Percentiles rank a stretch among this genome's conserved stretches.
These are phyloP conservation scores for Heliconius hermathena DNA, from an alignment of 1,140 invertebrate species.

Conservation along the genomic window DNA sequence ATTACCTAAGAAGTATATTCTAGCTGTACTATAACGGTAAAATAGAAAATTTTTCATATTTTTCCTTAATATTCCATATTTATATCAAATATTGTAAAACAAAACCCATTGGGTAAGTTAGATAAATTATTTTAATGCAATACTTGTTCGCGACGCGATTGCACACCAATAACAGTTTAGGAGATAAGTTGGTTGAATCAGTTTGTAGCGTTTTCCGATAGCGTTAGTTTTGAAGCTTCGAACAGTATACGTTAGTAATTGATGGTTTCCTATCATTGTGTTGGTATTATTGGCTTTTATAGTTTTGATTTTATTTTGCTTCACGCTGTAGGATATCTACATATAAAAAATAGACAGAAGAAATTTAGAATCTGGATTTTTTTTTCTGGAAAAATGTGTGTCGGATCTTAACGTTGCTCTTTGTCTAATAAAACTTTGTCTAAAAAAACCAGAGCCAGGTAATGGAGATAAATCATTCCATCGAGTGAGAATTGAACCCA, in stretches of 20 bases:
- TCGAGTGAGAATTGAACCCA: too few species aligned
- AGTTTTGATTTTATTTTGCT: background rate
- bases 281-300: background rate
- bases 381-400: too few species aligned
- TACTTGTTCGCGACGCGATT: background rate
- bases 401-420: too few species aligned
- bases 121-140: background rate
- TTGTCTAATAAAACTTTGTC: too few species aligned
- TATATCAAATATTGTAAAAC: background rate
- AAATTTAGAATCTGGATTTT: too few species aligned
- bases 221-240: background rate
- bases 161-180: background rate
- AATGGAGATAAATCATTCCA: background rate
- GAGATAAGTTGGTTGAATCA: background rate
- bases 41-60: too few species aligned
- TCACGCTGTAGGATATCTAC: background rate
- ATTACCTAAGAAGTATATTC: too few species aligned
- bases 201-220: conserved; percentile 5
- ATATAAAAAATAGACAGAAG: background rate
- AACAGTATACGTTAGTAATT: background rate
- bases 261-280: background rate
- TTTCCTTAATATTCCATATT: too few species aligned
- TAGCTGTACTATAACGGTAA: too few species aligned
- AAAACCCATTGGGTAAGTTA: background rate
- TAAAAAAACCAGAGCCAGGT: background rate